These are phyloP conservation scores for Mermis nigrescens DNA, from an alignment of 2,888 invertebrate species.

Conservation along the genomic window DNA sequence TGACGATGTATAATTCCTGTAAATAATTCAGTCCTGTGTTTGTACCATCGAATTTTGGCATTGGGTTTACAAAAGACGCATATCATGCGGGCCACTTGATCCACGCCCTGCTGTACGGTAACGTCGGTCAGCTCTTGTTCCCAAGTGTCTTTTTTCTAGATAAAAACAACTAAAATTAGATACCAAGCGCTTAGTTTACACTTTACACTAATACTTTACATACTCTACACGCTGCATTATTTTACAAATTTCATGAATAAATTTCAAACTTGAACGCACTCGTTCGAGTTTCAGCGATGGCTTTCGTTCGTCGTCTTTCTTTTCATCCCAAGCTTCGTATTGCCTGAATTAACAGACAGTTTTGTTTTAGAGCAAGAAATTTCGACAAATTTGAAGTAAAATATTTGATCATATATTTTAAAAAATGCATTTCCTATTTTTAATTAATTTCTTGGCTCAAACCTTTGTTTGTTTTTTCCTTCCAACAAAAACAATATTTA, in stretches of 20 bases:
- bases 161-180: neutral
- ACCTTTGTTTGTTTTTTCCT: too few species aligned
- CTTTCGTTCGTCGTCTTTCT: constrained; percentile 12
- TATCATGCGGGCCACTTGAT: constrained; percentile 78
- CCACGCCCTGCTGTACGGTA: constrained; percentile 81
- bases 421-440: too few species aligned
- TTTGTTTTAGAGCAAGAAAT: too few species aligned
- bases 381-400: too few species aligned
- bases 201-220: too few species aligned
- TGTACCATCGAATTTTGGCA: constrained; percentile 36
- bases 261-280: neutral
- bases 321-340: constrained; percentile 16
- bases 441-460: too few species aligned
- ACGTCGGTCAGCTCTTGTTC: constrained; percentile 80
- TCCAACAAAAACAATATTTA: too few species aligned
- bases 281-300: constrained; percentile 5
- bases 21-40: constrained; percentile 30
- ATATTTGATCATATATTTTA: too few species aligned
- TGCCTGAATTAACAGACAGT: constrained; percentile 13
- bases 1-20: constrained; percentile 18
- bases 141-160: constrained; percentile 77
- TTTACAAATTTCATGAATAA: too few species aligned
- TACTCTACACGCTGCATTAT: too few species aligned
- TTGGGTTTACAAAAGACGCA: constrained; percentile 91
- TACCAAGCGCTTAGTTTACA: neutral